Conservation (phyloP, 2,113 vertebrate species). For the Sisor rabdophorus region DNA sequence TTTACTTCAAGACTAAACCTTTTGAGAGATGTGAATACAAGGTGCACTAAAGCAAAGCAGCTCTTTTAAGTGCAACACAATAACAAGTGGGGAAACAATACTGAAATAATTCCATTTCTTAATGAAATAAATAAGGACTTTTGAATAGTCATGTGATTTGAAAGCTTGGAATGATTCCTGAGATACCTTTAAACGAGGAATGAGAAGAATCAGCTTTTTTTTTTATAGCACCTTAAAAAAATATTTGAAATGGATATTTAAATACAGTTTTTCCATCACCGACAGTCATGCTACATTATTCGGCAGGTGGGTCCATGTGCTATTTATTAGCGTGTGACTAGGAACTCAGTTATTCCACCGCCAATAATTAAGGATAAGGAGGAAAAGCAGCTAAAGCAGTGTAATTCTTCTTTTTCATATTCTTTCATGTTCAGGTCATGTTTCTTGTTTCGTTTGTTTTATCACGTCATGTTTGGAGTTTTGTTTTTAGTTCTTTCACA, state of each 20-base stretch:
- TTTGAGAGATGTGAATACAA: neutral
- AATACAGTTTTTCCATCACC: neutral
- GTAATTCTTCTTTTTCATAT: no score
- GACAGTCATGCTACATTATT: neutral
- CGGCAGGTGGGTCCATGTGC: neutral
- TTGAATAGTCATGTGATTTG: neutral
- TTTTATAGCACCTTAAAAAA: neutral
- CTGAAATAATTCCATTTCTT: slow-evolving; percentile 1
- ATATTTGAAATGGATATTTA: neutral
- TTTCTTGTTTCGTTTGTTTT: no score
- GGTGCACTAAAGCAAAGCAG: neutral
- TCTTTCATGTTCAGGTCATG: no score
- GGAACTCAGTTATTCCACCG: neutral
- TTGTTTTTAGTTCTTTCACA: no score
- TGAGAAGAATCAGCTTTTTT: neutral
- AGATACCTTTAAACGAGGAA: neutral
- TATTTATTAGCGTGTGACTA: neutral
- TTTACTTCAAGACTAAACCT: neutral
- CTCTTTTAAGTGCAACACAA: neutral
- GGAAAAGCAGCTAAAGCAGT: neutral
- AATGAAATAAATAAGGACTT: neutral
- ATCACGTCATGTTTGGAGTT: no score
- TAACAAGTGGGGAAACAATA: neutral
- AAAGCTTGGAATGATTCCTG: neutral
- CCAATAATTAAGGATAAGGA: neutral